Base-by-base conservation (phyloP, 1,140 invertebrate genomes). In the Heliconius congener region DNA sequence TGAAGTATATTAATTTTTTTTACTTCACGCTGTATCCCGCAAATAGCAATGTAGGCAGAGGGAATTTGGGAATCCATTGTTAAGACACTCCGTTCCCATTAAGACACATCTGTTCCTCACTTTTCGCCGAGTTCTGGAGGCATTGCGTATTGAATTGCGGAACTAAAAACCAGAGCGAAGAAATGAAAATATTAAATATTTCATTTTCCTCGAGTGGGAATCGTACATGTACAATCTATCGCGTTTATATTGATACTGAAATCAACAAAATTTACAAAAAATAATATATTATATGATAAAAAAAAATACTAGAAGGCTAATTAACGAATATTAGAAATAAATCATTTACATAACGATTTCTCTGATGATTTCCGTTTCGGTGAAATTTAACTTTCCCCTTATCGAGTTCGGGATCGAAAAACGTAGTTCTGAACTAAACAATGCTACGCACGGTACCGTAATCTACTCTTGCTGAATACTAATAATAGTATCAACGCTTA, bases 351-450 rank as follows among this genome's bases (percentile, higher is more conserved):
- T 18, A 39, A 46, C 34, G 18, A 30, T 81, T 84, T 85, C 80
- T 81, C 77, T 82, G 46, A 30, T 76, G 34, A 52, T 84, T 81
- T 77, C 80, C 83, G 79, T 88, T 90, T 86, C 74, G 81, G 89
- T 89, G 88, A 92, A 92, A 90, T 89, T 89, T 73, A 77, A 92
- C 90, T 93, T 92, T 93, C 91, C 82, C 88, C 82, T 81, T 88
- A 88, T 90, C 85, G 81, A 82, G 76, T 88, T 87, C 82, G 84
- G 86, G 87, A 90, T 90, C 92, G 90, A 84, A 86, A 85, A 84
- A 83, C 84, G 83, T 85, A 80, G 74, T 76, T 78, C 77, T 78
- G 60, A 79, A 76, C 73, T 73, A 85, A 83, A 88, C 85, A 86
- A 92, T 91, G 85, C 88, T 85, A 88, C 86, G 86, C 90, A 89